Percentiles rank a stretch among this genome's conserved stretches.
Evolutionary conservation across 2,113 vertebrate genomes (phyloP).

Genomic region (Neogale vison): DNA sequence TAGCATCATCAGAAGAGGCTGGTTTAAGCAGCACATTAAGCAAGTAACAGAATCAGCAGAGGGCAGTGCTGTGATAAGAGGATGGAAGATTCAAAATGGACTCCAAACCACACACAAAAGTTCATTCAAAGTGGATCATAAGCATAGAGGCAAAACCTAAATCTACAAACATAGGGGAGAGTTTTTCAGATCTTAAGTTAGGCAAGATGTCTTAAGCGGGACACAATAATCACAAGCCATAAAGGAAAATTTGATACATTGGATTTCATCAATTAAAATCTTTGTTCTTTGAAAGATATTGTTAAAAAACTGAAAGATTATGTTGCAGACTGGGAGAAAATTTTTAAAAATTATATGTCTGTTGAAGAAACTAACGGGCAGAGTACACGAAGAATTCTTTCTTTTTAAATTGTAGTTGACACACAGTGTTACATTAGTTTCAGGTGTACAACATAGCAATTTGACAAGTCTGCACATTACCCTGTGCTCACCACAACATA

Average conservation of each 20-base stretch:
- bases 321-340: not conserved
- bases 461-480: not conserved
- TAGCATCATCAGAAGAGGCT: not conserved
- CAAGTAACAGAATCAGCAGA: not conserved
- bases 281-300: not conserved
- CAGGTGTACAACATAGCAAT: not conserved
- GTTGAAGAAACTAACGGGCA: not conserved
- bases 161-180: not conserved
- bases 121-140: not conserved
- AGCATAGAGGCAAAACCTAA: not conserved
- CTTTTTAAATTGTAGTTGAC: not conserved
- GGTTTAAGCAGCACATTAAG: not conserved
- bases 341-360: not conserved
- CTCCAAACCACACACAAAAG: not conserved
- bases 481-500: not conserved
- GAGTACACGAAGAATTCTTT: not conserved
- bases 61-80: not conserved
- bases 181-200: not conserved
- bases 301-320: not conserved
- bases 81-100: not conserved
- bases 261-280: conserved; percentile 7
- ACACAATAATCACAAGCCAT: not conserved
- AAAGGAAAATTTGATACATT: conserved; percentile 31
- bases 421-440: not conserved
- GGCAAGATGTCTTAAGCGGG: not conserved